These are phyloP conservation scores for Bostrychus sinensis DNA, from an alignment of 2,113 vertebrate genomes.

Conservation along the genomic window DNA sequence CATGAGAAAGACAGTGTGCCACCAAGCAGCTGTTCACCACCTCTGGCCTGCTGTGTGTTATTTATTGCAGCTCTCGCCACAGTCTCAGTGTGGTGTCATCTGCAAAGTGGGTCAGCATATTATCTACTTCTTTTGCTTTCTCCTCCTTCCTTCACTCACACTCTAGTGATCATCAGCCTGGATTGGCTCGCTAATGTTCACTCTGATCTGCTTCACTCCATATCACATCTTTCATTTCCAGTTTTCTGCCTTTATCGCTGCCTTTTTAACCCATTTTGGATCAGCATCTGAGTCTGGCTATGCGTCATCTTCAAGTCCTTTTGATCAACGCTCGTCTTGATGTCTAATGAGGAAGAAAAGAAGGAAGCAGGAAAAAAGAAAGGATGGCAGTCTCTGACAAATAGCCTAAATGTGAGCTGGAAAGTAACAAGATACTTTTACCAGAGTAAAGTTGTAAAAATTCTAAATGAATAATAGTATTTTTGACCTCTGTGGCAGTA, in stretches of 20 bases:
- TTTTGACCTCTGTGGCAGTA: no score
- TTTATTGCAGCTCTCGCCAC: slow-evolving; percentile 77
- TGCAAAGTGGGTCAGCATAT: slow-evolving; percentile 80
- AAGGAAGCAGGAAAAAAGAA: background rate
- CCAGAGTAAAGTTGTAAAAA: no score
- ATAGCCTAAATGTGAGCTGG: no score
- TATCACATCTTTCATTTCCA: slow-evolving; percentile 18
- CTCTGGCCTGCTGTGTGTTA: slow-evolving; percentile 72
- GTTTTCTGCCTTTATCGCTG: slow-evolving; percentile 10
- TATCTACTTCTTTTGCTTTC: slow-evolving; percentile 57
- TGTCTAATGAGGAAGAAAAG: slow-evolving; percentile 6
- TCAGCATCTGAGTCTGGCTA: slow-evolving; percentile 26
- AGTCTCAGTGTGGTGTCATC: slow-evolving; percentile 70
- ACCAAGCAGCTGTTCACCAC: slow-evolving; percentile 74
- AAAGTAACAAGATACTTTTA: no score
- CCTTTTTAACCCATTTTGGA: slow-evolving; percentile 27
- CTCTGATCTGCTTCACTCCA: slow-evolving; percentile 40
- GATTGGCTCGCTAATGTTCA: slow-evolving; percentile 35
- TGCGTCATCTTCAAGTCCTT: slow-evolving; percentile 22
- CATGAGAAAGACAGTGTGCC: slow-evolving; percentile 49
- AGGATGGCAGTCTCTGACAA: no score
- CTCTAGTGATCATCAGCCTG: slow-evolving; percentile 35
- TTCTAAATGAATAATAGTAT: no score
- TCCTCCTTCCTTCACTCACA: slow-evolving; percentile 31
- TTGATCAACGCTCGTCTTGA: slow-evolving; percentile 21